Evolutionary conservation across 2,113 vertebrate genomes (phyloP).

Genomic region (Corythornis madagascariensis): DNA sequence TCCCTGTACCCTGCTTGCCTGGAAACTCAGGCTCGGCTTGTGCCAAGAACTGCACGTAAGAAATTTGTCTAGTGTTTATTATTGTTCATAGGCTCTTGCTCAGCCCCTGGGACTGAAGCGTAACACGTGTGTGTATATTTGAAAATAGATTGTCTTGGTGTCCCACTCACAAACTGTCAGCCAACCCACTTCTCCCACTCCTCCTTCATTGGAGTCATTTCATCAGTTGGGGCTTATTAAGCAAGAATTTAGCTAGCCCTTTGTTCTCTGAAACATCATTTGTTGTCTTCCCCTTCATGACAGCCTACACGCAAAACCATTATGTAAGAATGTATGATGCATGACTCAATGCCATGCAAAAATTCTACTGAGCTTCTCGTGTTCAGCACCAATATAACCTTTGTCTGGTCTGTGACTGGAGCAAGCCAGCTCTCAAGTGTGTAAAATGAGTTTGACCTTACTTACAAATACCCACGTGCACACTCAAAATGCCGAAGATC

Average conservation of each 20-base stretch:
- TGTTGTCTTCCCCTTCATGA: not conserved
- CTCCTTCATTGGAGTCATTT: not conserved
- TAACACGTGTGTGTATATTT: not conserved
- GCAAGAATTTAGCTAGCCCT: constrained; percentile 2
- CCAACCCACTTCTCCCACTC: not conserved
- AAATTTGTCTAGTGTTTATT: not conserved
- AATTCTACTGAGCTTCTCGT: not conserved
- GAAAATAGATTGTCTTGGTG: constrained; percentile 25
- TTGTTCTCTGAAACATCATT: not conserved
- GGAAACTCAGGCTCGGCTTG: constrained; percentile 9
- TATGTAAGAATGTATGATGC: not conserved
- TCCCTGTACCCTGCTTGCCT: constrained; percentile 21
- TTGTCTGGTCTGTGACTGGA: not conserved
- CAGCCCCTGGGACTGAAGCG: not conserved
- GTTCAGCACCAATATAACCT: not conserved
- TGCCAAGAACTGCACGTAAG: constrained; percentile 13
- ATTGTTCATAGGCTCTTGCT: constrained; percentile 15
- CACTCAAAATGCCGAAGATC: not conserved
- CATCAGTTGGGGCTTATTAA: not conserved
- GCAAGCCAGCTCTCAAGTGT: not conserved
- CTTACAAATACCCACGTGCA: not conserved
- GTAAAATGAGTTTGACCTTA: not conserved
- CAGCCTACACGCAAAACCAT: not conserved
- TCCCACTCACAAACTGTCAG: not conserved
- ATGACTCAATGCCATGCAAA: not conserved